Evolutionary conservation across 2,888 invertebrate genomes (phyloP).

Genomic region (Calliopum simillimum): DNA sequence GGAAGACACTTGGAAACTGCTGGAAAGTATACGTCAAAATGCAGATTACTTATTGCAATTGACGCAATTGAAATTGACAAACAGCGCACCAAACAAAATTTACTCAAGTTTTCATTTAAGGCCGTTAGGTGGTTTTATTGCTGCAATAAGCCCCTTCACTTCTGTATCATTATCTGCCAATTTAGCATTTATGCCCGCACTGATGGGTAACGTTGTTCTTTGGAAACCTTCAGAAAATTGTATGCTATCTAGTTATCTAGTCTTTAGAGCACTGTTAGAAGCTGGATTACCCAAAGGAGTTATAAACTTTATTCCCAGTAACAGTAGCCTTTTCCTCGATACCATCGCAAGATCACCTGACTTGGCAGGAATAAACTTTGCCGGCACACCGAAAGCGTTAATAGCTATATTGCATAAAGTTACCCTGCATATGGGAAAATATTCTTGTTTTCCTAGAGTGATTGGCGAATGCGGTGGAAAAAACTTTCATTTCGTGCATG

Average conservation of each 20-base stretch:
- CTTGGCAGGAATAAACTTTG: conserved; percentile 93
- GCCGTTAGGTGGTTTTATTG: conserved; percentile 94
- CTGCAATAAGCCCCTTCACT: conserved; percentile 95
- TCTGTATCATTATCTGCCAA: conserved; percentile 98
- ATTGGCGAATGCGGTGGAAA: conserved; percentile 98
- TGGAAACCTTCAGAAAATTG: conserved; percentile 99
- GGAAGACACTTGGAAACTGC: conserved; percentile 94
- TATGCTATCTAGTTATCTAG: conserved; percentile 89
- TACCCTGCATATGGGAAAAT: conserved; percentile 82
- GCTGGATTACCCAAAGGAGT: conserved; percentile 94
- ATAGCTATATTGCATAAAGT: conserved; percentile 89
- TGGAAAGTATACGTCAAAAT: conserved; percentile 86
- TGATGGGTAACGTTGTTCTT: conserved; percentile 90
- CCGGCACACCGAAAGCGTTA: conserved; percentile 94
- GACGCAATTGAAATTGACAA: conserved; percentile 73
- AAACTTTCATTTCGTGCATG: conserved; percentile 95
- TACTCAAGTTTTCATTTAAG: conserved; percentile 85
- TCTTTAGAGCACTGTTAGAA: conserved; percentile 88
- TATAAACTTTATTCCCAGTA: conserved; percentile 95
- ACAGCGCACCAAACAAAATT: conserved; percentile 76
- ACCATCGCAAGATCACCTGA: conserved; percentile 82
- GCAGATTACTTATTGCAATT: conserved; percentile 76
- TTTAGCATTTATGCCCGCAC: conserved; percentile 84
- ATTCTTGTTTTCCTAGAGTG: conserved; percentile 88
- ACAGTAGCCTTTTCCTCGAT: conserved; percentile 92